Evolutionary conservation across 1,140 invertebrate species (phyloP).

Genomic region (Cydia pomonella): DNA sequence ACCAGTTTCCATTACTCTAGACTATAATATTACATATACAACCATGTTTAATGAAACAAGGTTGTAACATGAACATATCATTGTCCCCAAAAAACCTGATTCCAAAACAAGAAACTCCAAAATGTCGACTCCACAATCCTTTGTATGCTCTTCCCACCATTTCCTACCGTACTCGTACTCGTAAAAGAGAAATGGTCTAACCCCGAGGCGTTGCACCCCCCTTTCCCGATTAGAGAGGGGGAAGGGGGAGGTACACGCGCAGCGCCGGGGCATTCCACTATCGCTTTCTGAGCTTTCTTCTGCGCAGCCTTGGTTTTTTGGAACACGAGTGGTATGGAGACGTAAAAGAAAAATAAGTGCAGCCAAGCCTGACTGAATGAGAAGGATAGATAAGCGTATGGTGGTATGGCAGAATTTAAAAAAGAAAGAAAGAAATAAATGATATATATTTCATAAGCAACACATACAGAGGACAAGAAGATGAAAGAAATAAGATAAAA

Average conservation of each 20-base stretch:
- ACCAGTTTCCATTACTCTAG: too few species aligned
- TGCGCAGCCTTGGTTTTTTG: slow-evolving; percentile 66
- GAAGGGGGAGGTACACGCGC: slow-evolving; percentile 32
- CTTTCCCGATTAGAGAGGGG: slow-evolving; percentile 2
- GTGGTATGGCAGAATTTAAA: too few species aligned
- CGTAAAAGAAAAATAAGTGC: not conserved
- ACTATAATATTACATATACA: too few species aligned
- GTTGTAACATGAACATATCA: not conserved
- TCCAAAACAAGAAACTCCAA: not conserved
- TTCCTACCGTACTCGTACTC: too few species aligned
- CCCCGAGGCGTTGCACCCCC: slow-evolving; percentile 51
- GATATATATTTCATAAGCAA: too few species aligned
- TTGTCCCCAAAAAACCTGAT: not conserved
- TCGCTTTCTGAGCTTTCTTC: slow-evolving; percentile 75
- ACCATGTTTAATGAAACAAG: too few species aligned
- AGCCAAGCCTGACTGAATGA: too few species aligned
- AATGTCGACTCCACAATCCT: slow-evolving; percentile 10
- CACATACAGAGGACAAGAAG: too few species aligned
- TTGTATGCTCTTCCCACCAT: slow-evolving; percentile 27
- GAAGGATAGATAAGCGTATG: too few species aligned
- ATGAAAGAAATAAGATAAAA: too few species aligned
- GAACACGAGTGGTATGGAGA: slow-evolving; percentile 47
- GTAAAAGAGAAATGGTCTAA: slow-evolving; percentile 28
- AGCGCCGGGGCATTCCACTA: slow-evolving; percentile 62
- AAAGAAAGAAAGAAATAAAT: too few species aligned